These are phyloP conservation scores for Dioctria rufipes DNA, from an alignment of 2,888 invertebrate genomes.

Conservation along the genomic window DNA sequence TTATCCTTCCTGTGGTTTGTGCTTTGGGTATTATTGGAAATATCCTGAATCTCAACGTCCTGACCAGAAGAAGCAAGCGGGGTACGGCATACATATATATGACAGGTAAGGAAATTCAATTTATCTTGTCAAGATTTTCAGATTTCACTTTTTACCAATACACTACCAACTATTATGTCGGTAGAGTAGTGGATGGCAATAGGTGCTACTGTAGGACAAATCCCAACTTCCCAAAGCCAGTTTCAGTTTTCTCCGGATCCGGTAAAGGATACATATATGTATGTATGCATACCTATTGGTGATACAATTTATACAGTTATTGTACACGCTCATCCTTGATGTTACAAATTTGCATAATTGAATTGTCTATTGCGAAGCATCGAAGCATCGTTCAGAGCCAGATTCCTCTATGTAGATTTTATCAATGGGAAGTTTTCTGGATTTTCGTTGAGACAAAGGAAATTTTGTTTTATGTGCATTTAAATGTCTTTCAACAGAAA, in stretches of 20 bases:
- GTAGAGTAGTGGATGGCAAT: not conserved
- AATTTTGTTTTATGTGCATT: no score
- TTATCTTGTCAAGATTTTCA: constrained; percentile 3
- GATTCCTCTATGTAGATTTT: no score
- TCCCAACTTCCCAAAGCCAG: not conserved
- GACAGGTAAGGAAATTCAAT: constrained; percentile 75
- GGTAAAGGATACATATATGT: not conserved
- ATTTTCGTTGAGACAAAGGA: no score
- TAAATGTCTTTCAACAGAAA: no score
- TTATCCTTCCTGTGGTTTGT: constrained; percentile 80
- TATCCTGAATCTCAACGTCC: constrained; percentile 82
- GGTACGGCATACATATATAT: constrained; percentile 87
- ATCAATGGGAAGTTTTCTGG: no score
- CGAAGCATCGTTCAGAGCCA: no score
- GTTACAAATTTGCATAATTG: constrained; percentile 43
- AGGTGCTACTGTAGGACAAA: not conserved
- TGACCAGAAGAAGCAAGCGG: constrained; percentile 82
- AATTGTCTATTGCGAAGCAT: constrained; percentile 25
- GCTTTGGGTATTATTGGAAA: constrained; percentile 83
- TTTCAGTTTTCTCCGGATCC: not conserved
- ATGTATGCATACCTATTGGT: not conserved
- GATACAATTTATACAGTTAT: constrained; percentile 6
- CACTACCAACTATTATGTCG: not conserved
- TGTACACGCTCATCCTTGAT: constrained; percentile 20
- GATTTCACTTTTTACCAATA: not conserved